These are phyloP conservation scores for Drosophila nigricruria DNA, from an alignment of 2,888 invertebrate genomes.

Conservation along the genomic window DNA sequence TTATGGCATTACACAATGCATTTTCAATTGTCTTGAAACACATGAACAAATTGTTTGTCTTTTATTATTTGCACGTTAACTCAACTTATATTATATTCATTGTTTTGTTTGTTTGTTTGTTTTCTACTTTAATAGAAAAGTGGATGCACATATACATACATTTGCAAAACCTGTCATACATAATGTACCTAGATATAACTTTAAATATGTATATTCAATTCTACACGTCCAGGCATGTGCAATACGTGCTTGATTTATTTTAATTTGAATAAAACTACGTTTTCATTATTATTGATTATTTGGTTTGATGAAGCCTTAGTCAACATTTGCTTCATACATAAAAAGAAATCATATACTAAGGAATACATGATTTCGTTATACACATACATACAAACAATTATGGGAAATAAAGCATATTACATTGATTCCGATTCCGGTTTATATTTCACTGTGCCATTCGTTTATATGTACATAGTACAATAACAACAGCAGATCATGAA, in stretches of 20 bases:
- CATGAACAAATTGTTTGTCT: not conserved
- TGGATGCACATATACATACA: not conserved
- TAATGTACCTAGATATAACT: not conserved
- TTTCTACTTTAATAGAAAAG: not conserved
- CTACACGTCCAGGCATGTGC: constrained; percentile 35
- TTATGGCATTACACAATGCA: not conserved
- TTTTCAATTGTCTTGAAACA: not conserved
- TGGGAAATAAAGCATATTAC: constrained; percentile 60
- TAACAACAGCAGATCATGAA: constrained; percentile 26
- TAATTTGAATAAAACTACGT: constrained; percentile 5
- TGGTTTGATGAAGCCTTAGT: constrained; percentile 27
- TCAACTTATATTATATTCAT: not conserved
- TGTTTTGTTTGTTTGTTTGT: no score
- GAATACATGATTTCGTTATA: no score
- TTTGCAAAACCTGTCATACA: not conserved
- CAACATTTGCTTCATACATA: constrained; percentile 12
- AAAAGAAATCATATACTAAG: not conserved
- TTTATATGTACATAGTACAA: no score
- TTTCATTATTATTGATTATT: constrained; percentile 41
- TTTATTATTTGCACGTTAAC: not conserved
- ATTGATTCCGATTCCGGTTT: constrained; percentile 70
- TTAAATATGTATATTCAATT: constrained; percentile 19
- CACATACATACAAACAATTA: constrained; percentile 31
- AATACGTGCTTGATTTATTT: constrained; percentile 45
- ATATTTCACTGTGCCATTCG: constrained; percentile 74